phyloP scores from a whole-genome alignment of 92 coral and sea anemone species.

The Anthopleura xanthogrammica region DNA sequence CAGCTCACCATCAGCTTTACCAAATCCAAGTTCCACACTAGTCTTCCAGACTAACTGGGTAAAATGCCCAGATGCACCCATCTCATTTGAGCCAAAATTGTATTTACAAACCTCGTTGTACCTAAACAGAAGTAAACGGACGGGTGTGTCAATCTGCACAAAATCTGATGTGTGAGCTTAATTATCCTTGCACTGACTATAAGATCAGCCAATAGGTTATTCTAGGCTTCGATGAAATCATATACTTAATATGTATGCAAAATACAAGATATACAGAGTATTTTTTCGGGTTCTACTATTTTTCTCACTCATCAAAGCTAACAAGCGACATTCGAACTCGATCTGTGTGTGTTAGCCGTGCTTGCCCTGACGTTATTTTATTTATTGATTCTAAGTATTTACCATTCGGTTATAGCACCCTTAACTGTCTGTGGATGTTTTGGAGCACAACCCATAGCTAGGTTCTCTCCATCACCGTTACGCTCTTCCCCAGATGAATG shows the following conservation, averaged over 20 bases:
- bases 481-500: constrained; percentile 12
- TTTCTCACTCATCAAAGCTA: too few relatives aligned
- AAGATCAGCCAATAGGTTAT: too few relatives aligned
- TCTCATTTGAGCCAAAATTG: constrained; percentile 44
- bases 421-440: constrained; percentile 4
- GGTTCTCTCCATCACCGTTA: constrained; percentile 18
- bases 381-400: neutral
- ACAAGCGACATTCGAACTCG: constrained; percentile 33
- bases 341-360: neutral
- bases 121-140: constrained; percentile 36
- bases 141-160: neutral
- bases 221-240: too few relatives aligned
- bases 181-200: neutral
- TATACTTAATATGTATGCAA: too few relatives aligned
- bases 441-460: constrained; percentile 23
- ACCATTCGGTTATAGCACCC: constrained; percentile 30
- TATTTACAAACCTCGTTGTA: constrained; percentile 76
- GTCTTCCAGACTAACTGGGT: constrained; percentile 83
- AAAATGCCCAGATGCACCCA: constrained; percentile 68
- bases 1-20: constrained; percentile 46
- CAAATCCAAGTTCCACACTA: constrained; percentile 69
- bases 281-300: too few relatives aligned
- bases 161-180: constrained; percentile 45
- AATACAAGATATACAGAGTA: too few relatives aligned
- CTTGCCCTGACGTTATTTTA: too few relatives aligned